Conservation (phyloP, 2,888 invertebrate genomes). For the Eubasilissa splendida region DNA sequence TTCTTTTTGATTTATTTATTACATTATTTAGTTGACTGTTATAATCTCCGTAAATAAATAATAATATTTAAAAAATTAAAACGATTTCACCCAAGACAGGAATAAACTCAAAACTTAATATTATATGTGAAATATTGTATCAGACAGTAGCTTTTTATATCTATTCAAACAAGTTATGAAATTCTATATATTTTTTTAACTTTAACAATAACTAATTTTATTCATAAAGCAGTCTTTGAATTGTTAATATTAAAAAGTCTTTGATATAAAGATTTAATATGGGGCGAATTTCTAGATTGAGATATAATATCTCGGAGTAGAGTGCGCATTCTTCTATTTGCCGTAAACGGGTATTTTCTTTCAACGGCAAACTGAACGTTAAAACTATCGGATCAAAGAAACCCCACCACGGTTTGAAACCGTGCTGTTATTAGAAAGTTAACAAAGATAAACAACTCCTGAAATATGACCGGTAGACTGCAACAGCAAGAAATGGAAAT, state of each 20-base stretch:
- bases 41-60: no score
- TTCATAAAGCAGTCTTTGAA: no score
- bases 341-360: not conserved
- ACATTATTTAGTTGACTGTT: no score
- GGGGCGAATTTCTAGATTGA: not conserved
- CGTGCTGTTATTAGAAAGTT: slow-evolving; percentile 10
- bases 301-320: not conserved
- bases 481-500: slow-evolving; percentile 11
- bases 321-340: not conserved
- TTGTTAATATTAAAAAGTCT: not conserved
- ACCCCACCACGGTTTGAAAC: slow-evolving; percentile 1
- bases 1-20: no score
- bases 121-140: no score
- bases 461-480: not conserved
- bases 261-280: not conserved
- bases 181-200: no score
- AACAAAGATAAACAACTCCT: slow-evolving; percentile 25
- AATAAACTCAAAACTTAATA: no score
- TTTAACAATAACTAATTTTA: no score
- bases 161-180: no score
- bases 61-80: no score
- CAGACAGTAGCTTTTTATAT: no score
- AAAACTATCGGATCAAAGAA: slow-evolving; percentile 10
- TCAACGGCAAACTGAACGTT: not conserved
- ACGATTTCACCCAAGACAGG: no score